Conservation (phyloP, 2,888 invertebrate species). For the Drosophila colorata region DNA sequence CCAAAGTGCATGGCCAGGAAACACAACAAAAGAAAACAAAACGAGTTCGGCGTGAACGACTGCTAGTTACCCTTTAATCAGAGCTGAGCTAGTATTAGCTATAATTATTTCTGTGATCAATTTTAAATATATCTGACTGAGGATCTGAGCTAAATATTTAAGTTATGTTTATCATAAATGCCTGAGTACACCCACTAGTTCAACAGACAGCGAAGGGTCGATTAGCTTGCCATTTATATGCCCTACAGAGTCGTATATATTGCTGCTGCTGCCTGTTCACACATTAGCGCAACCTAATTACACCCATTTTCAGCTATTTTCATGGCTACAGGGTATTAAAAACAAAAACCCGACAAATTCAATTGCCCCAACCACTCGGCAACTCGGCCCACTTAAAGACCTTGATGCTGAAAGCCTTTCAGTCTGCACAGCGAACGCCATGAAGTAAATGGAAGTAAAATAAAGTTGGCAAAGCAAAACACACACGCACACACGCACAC, state of each 20-base stretch:
- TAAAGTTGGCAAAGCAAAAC: constrained; percentile 48
- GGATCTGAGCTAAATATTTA: no score
- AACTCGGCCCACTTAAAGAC: constrained; percentile 26
- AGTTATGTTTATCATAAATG: no score
- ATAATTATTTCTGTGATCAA: no score
- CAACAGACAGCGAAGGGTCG: no score
- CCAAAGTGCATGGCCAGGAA: constrained; percentile 60
- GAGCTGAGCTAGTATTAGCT: no score
- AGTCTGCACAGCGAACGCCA: constrained; percentile 22
- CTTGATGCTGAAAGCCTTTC: constrained; percentile 43
- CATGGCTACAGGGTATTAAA: constrained; percentile 15
- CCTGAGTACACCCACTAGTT: no score
- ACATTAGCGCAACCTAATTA: constrained; percentile 1
- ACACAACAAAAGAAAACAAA: constrained; percentile 26
- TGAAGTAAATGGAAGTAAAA: constrained; percentile 50
- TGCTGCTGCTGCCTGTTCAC: neutral
- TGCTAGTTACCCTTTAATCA: neutral
- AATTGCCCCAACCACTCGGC: constrained; percentile 38
- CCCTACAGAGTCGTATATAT: neutral
- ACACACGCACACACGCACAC: constrained; percentile 12
- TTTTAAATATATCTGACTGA: no score
- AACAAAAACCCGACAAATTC: constrained; percentile 51
- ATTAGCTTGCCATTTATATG: no score
- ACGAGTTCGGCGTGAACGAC: neutral
- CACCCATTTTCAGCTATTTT: neutral